These are phyloP conservation scores for Perdita meconis DNA, from an alignment of 2,888 invertebrate genomes.

Conservation along the genomic window DNA sequence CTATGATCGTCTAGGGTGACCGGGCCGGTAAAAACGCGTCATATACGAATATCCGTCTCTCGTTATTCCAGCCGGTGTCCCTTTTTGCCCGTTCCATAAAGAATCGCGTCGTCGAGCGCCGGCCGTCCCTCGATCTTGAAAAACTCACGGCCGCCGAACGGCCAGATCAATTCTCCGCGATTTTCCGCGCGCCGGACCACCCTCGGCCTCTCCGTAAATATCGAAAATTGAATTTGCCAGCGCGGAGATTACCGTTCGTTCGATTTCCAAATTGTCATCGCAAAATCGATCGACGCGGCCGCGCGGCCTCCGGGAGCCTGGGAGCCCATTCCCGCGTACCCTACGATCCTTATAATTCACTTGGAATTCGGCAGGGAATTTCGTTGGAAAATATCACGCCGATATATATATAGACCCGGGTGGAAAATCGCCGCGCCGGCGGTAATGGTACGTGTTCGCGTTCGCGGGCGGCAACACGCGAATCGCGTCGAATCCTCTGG, in stretches of 20 bases:
- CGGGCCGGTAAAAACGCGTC: constrained; percentile 37
- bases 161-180: neutral
- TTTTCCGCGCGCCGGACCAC: neutral
- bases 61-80: constrained; percentile 13
- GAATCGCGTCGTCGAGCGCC: neutral
- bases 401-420: constrained; percentile 26
- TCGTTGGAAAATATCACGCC: constrained; percentile 31
- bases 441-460: constrained; percentile 13
- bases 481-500: constrained; percentile 12
- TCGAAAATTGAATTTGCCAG: constrained; percentile 37
- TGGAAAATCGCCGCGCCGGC: constrained; percentile 39
- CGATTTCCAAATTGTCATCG: constrained; percentile 40
- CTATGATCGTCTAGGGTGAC: constrained; percentile 10
- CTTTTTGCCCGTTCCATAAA: neutral
- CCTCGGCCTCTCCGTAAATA: neutral
- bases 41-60: constrained; percentile 34
- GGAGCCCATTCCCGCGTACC: constrained; percentile 15
- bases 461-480: neutral
- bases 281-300: constrained; percentile 26
- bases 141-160: neutral
- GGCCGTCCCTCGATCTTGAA: neutral
- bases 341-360: constrained; percentile 52
- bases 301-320: neutral
- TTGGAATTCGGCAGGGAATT: constrained; percentile 39
- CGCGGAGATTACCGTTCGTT: constrained; percentile 38